phyloP scores from a whole-genome alignment of 2,113 vertebrate species.

The Phalacrocorax brasilianus region DNA sequence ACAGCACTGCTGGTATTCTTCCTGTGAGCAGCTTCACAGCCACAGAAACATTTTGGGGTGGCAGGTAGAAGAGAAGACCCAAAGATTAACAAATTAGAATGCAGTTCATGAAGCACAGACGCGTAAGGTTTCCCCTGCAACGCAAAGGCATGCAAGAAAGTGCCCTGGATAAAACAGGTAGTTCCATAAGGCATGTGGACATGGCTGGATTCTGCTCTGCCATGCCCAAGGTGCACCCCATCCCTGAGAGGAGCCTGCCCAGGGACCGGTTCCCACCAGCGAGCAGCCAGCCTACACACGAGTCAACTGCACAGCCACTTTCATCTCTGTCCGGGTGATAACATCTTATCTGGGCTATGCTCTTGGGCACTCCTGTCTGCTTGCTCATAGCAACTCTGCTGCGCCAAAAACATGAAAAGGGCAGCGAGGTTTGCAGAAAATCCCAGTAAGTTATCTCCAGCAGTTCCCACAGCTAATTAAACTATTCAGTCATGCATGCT shows the following conservation, averaged over 20 bases:
- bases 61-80: neutral
- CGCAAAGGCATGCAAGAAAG: neutral
- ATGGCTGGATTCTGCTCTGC: neutral
- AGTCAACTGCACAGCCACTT: neutral
- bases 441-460: neutral
- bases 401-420: neutral
- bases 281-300: neutral
- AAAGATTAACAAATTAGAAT: neutral
- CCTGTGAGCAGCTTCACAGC: neutral
- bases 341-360: neutral
- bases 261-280: neutral
- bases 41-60: neutral
- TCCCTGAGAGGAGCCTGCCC: neutral
- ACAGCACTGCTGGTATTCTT: neutral
- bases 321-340: neutral
- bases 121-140: neutral
- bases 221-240: neutral
- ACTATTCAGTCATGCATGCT: neutral
- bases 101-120: neutral
- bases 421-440: neutral
- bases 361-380: neutral
- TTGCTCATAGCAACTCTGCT: neutral
- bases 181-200: neutral
- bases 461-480: slow-evolving; percentile 25
- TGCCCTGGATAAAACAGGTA: neutral